Evolutionary conservation across 2,888 invertebrate species (phyloP), one percentile per base, ranked within the genome.

Genomic region (Cosmorhoe ocellata): DNA sequence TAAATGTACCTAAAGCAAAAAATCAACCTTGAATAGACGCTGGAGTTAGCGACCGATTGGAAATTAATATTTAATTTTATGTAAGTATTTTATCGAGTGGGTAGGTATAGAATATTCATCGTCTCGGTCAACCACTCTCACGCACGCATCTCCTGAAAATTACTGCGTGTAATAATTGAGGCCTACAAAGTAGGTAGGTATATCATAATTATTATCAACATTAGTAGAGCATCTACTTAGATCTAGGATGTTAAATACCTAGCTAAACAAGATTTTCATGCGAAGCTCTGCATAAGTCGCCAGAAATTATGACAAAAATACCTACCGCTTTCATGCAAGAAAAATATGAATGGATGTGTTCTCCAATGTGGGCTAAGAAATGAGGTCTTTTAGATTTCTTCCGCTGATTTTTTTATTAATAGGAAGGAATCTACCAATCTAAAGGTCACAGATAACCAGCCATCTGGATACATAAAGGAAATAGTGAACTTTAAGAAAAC

Each of bases 51-150:
- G 78, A 77, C 79, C 78, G 79, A 81, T 85, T 82, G 80, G 79
- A 84, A 81, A 81, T 80, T 77, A 79, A 84, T 77, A 72, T 67
- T 74, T 64, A n/a, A n/a, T n/a, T n/a, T n/a, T n/a, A n/a, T n/a
- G n/a, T n/a, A 60, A 46, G 24, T 10, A 45, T 31, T 37, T 34
- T 44, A 51, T 32, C 22, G 41, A 41, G 41, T 51, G 22, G 34
- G 41, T 51, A 14, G 28, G 26, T 78, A 24, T 24, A 70, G 77
- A 82, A 86, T 86, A 85, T 84, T 80, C 76, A 86, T 76, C 82
- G 87, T 74, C 67, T 64, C 84, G 86, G 80, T 81, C 75, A 77
- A 74, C 63, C 78, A 76, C 71, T 52, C 74, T 69, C 81, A 81
- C 80, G 81, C 81, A 78, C 4, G n/a, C n/a, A n/a, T 43, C 51